Evolutionary conservation across 2,888 invertebrate genomes (phyloP).

Genomic region (Eumacrocentrus americanus): DNA sequence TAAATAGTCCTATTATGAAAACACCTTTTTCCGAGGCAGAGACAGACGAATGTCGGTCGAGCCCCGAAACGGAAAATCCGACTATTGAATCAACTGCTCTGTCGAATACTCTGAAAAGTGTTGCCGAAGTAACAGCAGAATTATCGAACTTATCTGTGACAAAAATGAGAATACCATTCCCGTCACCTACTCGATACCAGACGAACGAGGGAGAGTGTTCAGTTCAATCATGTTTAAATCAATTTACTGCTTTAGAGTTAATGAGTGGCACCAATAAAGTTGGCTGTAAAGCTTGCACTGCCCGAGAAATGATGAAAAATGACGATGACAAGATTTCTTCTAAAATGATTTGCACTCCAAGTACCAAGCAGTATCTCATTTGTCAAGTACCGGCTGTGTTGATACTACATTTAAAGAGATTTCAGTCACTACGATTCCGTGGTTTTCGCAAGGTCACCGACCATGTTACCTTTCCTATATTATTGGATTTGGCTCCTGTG

Average conservation of each 20-base stretch:
- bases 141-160: constrained; percentile 43
- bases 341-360: constrained; percentile 80
- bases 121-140: constrained; percentile 41
- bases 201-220: constrained; percentile 82
- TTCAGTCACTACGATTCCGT: constrained; percentile 71
- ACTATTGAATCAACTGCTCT: background rate
- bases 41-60: constrained; percentile 16
- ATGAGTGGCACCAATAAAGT: constrained; percentile 93
- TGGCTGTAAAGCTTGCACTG: constrained; percentile 88
- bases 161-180: constrained; percentile 31
- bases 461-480: constrained; percentile 84
- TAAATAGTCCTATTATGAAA: background rate
- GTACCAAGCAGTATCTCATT: constrained; percentile 84
- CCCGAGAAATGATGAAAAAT: constrained; percentile 66
- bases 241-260: constrained; percentile 89
- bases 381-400: constrained; percentile 91
- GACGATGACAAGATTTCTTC: constrained; percentile 63
- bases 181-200: constrained; percentile 67
- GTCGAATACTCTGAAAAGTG: constrained; percentile 33
- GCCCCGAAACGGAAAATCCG: constrained; percentile 5
- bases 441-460: constrained; percentile 83
- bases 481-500: constrained; percentile 89
- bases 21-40: constrained; percentile 10
- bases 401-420: constrained; percentile 94
- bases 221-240: constrained; percentile 87